These are phyloP conservation scores for Thalpophila matura DNA, from an alignment of 2,888 invertebrate species.

Conservation along the genomic window DNA sequence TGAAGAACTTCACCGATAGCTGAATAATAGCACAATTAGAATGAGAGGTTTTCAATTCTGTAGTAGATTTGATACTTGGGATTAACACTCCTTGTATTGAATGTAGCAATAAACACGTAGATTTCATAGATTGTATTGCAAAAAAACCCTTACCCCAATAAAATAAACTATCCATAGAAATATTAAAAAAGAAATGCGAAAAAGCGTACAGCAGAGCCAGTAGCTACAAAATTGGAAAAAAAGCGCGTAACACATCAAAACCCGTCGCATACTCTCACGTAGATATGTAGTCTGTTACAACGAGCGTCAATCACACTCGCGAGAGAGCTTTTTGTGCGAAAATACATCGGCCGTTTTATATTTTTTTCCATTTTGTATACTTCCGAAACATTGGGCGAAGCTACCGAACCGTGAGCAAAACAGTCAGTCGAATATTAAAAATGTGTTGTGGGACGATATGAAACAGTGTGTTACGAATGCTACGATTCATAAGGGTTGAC, in stretches of 20 bases:
- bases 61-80: neutral
- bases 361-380: slow-evolving; percentile 67
- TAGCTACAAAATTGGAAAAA: slow-evolving; percentile 43
- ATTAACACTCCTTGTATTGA: too few relatives aligned
- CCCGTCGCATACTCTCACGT: slow-evolving; percentile 52
- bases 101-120: too few relatives aligned
- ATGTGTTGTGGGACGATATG: slow-evolving; percentile 67
- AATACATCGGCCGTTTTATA: slow-evolving; percentile 70
- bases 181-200: slow-evolving; percentile 38
- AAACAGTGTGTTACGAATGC: slow-evolving; percentile 48
- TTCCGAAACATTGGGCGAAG: slow-evolving; percentile 67
- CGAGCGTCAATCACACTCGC: slow-evolving; percentile 72
- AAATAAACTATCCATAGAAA: neutral
- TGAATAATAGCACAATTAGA: neutral
- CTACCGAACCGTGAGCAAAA: slow-evolving; percentile 75
- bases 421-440: slow-evolving; percentile 80
- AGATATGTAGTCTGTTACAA: slow-evolving; percentile 53
- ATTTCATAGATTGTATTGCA: neutral
- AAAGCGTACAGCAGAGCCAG: slow-evolving; percentile 22
- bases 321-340: slow-evolving; percentile 70
- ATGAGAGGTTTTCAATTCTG: neutral
- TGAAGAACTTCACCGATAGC: neutral
- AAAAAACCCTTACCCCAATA: neutral
- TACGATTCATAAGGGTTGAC: slow-evolving; percentile 1
- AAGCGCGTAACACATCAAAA: slow-evolving; percentile 53